Base-by-base conservation (phyloP, 2,888 invertebrate genomes). In the Dyspetes luteomarginatus region DNA sequence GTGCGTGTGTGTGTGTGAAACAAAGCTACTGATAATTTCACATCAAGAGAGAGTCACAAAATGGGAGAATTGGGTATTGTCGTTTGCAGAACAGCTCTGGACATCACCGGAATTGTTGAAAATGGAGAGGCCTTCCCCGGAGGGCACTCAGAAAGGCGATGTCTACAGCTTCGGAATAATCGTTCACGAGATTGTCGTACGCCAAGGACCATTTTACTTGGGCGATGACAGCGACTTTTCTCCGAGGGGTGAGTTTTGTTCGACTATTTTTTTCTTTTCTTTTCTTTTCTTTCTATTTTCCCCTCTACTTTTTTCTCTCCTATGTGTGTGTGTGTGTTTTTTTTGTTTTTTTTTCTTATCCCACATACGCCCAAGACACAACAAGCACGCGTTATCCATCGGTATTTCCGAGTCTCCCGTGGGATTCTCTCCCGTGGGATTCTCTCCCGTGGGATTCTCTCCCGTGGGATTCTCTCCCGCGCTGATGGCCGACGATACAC, bases 141-240 rank as follows among this genome's bases (percentile, higher is more conserved):
- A 96, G 88, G 97, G 97, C 0, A 96, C 96, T 0, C 97, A 97
- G 89, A 97, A 97, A 91, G 98, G 97, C 22, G 98, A 98, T 89
- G 96, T 98, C n/a, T 98, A 98, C 92, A 97, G 98, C 50, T 98
- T 98, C 90, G 98, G 96, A 12, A 97, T 98, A 87, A 97, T 98
- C 88, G 96, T 98, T 89, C 98, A 98, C 90, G 98, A 98, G 93
- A 98, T 98, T 86, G 95, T 97, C 76, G 95, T 96, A 85, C 93
- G 98, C 67, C 96, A 97, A 92, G 98, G 98, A 26, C 96, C 96
- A 0, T 98, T 98, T 91, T 97, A 96, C 93, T 93, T 97, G 65
- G 96, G 95, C 81, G 94, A 94, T 41, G 93, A 93, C 45, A 89
- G 92, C 72, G 93, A 94, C 74, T 93, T 95, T 89, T 92, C 95